Percentiles rank a stretch among this genome's conserved stretches.
Conservation (phyloP, 2,888 invertebrate species). For the Blastobasis adustella region DNA sequence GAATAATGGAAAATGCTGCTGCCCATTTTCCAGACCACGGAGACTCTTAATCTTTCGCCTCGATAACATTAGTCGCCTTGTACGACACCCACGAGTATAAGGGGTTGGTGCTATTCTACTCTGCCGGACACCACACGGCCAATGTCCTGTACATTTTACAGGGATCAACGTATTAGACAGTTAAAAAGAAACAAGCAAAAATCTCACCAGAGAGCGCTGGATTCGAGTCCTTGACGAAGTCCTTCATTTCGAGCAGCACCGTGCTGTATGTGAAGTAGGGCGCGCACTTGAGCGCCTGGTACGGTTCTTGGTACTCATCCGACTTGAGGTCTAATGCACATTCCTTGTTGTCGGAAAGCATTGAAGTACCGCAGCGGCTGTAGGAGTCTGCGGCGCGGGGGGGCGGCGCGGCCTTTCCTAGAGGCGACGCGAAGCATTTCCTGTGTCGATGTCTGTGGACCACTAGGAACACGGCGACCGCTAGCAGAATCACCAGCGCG, state of each 20-base stretch:
- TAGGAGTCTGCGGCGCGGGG: conserved; percentile 72
- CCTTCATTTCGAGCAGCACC: conserved; percentile 84
- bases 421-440: conserved; percentile 83
- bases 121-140: too few species aligned
- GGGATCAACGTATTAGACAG: too few species aligned
- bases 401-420: conserved; percentile 67
- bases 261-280: conserved; percentile 86
- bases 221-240: conserved; percentile 72
- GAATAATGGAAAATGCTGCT: too few species aligned
- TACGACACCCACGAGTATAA: too few species aligned
- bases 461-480: conserved; percentile 82
- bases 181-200: too few species aligned
- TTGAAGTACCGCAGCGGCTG: conserved; percentile 69
- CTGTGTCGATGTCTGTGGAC: conserved; percentile 81
- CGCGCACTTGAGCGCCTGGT: conserved; percentile 83
- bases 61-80: too few species aligned
- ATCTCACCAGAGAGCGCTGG: conserved; percentile 53
- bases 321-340: conserved; percentile 77
- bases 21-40: too few species aligned
- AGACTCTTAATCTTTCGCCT: too few species aligned
- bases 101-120: too few species aligned
- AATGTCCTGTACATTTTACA: too few species aligned
- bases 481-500: conserved; percentile 82
- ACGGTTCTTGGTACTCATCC: conserved; percentile 87
- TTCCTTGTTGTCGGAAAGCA: conserved; percentile 70